A percentile compares a stretch with the other conserved stretches of the same genome.
Conservation (phyloP, 1,140 invertebrate genomes). For the Cepaea nemoralis region DNA sequence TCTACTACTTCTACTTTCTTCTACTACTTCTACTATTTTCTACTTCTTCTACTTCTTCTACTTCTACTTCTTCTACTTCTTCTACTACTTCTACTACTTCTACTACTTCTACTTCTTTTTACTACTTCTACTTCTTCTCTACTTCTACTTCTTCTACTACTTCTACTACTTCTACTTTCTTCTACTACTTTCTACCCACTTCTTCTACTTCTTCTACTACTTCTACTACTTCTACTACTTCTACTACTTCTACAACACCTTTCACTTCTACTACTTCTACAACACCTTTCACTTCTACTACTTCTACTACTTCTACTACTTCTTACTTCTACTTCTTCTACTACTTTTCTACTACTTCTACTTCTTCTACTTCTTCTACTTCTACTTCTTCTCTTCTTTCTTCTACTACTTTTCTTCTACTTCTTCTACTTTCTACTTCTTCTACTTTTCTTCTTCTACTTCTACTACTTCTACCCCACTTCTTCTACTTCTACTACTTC, state of each 20-base stretch:
- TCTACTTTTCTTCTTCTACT: no score
- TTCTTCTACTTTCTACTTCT: no score
- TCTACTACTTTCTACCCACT: not conserved
- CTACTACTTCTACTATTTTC: not conserved
- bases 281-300: not conserved
- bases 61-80: not conserved
- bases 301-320: no score
- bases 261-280: not conserved
- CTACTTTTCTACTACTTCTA: no score
- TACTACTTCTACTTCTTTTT: no score
- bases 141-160: not conserved
- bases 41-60: not conserved
- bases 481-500: no score
- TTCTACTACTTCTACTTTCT: not conserved
- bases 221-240: not conserved
- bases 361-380: no score
- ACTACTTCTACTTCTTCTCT: not conserved
- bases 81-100: no score
- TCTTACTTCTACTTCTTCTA: no score
- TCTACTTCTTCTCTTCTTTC: no score
- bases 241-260: not conserved
- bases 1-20: constrained; percentile 12
- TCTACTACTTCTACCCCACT: no score
- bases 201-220: not conserved
- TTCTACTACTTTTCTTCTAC: no score